Evolutionary conservation across 2,888 invertebrate genomes (phyloP), one percentile per base, ranked within the genome.

Genomic region (Spilosoma lubricipeda): DNA sequence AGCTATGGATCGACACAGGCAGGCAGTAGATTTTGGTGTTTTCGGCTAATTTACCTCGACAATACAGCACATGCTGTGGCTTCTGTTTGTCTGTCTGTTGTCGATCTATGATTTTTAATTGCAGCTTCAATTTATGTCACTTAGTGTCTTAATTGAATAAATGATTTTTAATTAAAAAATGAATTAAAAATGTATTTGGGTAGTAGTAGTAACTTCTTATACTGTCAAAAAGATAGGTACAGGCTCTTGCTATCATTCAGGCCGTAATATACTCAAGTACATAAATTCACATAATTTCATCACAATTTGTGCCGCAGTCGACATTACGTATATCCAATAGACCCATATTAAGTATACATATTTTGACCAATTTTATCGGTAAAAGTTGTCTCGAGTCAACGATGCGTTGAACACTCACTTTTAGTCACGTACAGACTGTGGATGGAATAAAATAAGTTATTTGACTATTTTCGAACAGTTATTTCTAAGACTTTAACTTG

Each of bases 301-400:
- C 30, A 30, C 4, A 27, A 20, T 7, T 7, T 30, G 30, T 63
- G 59, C 59, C 18, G 56, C 8, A 63, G 30, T 27, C 27, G 11
- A 13, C 27, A 27, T 59, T 11, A 39, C 4, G 15, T 63, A 27
- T 27, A 63, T 63, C 15, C 59, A 27, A 30, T 63, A 65, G 33
- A 45, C 64, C 64, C 45, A 65, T 65, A 74, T 63, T 56, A n/a
- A n/a, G 75, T 74, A 3, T 45, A 67, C 67, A 23, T 74, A 78
- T 78, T 79, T 81, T 66, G 30, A 59, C 13, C 65, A 69, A 5
- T 74, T 79, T 82, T 80, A 76, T 77, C 76, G 77, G 79, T 83
- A 80, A 83, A 80, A 82, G 80, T 82, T 79, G 83, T 83, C 79
- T 83, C 76, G 79, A 82, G 36, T 48, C 83, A 82, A 77, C 80